Percentiles rank a stretch among this genome's conserved stretches.
These are phyloP conservation scores for Colius striatus DNA, from an alignment of 2,113 vertebrate genomes.

Conservation along the genomic window DNA sequence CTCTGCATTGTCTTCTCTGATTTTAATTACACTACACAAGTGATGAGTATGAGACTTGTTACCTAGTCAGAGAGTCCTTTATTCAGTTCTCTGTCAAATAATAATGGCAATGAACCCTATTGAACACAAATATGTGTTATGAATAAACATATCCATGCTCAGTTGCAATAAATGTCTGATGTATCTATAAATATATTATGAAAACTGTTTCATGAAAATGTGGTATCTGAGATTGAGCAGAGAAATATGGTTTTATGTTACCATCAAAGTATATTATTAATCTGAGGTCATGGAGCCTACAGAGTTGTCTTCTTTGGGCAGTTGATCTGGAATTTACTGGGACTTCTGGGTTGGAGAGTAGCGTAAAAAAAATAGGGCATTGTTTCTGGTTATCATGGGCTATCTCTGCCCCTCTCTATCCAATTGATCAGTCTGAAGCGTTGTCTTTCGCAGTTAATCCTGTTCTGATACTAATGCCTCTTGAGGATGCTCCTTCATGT, in stretches of 20 bases:
- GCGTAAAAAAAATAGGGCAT: background rate
- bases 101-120: background rate
- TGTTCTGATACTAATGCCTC: background rate
- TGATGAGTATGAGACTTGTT: background rate
- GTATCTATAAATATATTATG: background rate
- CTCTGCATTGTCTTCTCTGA: background rate
- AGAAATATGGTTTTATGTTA: background rate
- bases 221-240: background rate
- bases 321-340: background rate
- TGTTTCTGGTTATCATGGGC: background rate
- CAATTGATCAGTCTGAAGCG: rapidly evolving
- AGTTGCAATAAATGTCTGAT: background rate
- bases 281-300: background rate
- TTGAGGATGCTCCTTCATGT: no score
- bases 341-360: background rate
- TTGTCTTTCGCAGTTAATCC: background rate
- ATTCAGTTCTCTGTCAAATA: background rate
- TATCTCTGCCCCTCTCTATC: background rate
- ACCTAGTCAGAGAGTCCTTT: background rate
- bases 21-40: background rate
- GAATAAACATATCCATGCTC: background rate
- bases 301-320: background rate
- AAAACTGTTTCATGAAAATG: background rate
- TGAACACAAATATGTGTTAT: background rate
- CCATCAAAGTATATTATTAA: background rate